Evolutionary conservation across 2,797 vertebrate species (phyloP).

Genomic region (Neosilurus hyrtlii): DNA sequence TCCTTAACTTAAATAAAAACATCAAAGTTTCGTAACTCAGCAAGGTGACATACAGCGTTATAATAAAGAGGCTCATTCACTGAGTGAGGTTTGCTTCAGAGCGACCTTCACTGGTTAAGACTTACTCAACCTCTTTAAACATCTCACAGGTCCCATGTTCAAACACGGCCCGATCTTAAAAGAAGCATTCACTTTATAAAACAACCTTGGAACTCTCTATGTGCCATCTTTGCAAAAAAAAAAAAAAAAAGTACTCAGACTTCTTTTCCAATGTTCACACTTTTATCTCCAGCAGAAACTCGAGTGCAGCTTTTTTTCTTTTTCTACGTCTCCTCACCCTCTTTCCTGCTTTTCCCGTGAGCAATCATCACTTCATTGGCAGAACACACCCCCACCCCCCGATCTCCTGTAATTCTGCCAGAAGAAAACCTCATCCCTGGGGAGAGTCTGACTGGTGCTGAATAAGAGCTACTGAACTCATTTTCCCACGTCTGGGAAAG

Average conservation of each 20-base stretch:
- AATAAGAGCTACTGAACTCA: constrained; percentile 41
- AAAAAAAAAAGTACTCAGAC: constrained; percentile 8
- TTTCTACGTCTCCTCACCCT: constrained; percentile 12
- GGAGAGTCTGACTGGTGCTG: constrained; percentile 46
- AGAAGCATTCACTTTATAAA: constrained; percentile 59
- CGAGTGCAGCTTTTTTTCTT: constrained; percentile 4
- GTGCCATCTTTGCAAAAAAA: background rate
- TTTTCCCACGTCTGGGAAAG: constrained; percentile 18
- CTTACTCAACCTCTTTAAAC: constrained; percentile 44
- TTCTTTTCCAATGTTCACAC: background rate
- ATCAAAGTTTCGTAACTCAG: constrained; percentile 14
- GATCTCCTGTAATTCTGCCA: constrained; percentile 64
- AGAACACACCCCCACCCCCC: background rate
- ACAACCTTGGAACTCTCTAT: constrained; percentile 65
- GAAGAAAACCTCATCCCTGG: constrained; percentile 60
- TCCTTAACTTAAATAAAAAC: background rate
- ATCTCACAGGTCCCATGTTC: constrained; percentile 45
- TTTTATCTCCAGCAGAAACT: constrained; percentile 26
- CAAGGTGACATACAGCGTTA: background rate
- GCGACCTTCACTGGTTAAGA: constrained; percentile 60
- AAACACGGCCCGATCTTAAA: constrained; percentile 38
- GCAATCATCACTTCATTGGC: constrained; percentile 64
- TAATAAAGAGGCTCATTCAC: constrained; percentile 36
- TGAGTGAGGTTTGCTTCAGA: constrained; percentile 51
- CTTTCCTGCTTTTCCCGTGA: constrained; percentile 49